Conservation (phyloP, 1,140 invertebrate genomes). For the Drosophila bocki region DNA sequence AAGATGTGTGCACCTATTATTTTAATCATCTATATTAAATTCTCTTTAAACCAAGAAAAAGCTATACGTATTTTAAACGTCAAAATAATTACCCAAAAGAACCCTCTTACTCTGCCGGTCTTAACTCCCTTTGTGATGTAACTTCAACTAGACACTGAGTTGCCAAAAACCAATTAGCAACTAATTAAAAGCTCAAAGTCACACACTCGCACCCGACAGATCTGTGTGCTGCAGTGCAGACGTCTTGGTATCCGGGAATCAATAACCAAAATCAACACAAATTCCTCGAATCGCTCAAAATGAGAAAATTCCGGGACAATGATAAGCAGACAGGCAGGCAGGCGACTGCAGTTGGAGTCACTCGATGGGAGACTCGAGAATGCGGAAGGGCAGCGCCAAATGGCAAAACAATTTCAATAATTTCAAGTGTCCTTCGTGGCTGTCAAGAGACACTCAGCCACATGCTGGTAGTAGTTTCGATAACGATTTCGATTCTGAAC, state of each 20-base stretch:
- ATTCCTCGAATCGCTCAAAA: slow-evolving; percentile 77
- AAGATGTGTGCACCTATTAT: no score
- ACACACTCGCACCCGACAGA: slow-evolving; percentile 4
- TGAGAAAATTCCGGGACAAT: slow-evolving; percentile 76
- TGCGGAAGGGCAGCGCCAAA: slow-evolving; percentile 43
- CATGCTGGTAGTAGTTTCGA: slow-evolving; percentile 24
- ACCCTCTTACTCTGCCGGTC: neutral
- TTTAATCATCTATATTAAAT: neutral
- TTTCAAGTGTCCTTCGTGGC: slow-evolving; percentile 80
- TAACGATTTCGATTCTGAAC: slow-evolving; percentile 48
- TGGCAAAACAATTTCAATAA: slow-evolving; percentile 81
- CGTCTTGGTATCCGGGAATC: slow-evolving; percentile 67
- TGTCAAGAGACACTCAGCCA: slow-evolving; percentile 56
- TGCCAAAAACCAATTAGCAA: slow-evolving; percentile 67
- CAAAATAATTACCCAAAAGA: neutral
- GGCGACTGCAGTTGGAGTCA: slow-evolving; percentile 29
- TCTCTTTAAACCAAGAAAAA: neutral
- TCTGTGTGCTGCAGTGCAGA: slow-evolving; percentile 10
- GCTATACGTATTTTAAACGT: no score
- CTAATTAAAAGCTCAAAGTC: slow-evolving; percentile 77
- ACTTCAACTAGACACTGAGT: slow-evolving; percentile 9
- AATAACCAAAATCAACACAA: slow-evolving; percentile 80
- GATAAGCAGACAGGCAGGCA: slow-evolving; percentile 64
- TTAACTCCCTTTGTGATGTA: slow-evolving; percentile 15
- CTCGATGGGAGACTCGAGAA: slow-evolving; percentile 1